phyloP scores from a whole-genome alignment of 1,140 invertebrate genomes.

The Drosophila biarmipes region DNA sequence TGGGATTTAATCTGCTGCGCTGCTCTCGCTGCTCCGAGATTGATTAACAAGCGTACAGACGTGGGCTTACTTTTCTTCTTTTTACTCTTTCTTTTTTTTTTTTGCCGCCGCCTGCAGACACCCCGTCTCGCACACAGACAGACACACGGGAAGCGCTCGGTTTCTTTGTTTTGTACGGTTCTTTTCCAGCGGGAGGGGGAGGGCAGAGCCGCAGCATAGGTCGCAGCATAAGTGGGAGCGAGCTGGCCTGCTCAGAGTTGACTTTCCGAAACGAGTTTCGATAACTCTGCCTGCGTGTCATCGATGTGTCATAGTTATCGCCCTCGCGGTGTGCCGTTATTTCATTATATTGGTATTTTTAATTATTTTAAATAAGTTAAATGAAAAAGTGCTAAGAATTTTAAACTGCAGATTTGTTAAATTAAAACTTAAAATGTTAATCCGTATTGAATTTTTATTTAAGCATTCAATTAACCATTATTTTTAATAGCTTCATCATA shows the following conservation, averaged over 20 bases:
- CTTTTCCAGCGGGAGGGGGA: constrained; percentile 17
- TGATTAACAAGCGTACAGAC: constrained; percentile 25
- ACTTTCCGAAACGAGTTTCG: constrained; percentile 21
- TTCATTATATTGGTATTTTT: neutral
- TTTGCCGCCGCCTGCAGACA: constrained; percentile 20
- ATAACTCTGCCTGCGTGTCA: constrained; percentile 13
- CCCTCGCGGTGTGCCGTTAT: neutral
- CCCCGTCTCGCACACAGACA: constrained; percentile 4
- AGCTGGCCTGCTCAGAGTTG: constrained; percentile 40
- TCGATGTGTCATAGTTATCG: constrained; percentile 20
- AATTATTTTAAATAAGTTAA: neutral
- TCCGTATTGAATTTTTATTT: too few relatives aligned
- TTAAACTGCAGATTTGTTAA: too few relatives aligned
- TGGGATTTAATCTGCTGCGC: constrained; percentile 15
- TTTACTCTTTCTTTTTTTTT: constrained; percentile 6
- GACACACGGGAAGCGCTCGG: constrained; percentile 1
- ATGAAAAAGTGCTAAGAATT: too few relatives aligned
- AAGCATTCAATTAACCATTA: too few relatives aligned
- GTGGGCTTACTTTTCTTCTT: constrained; percentile 25
- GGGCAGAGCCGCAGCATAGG: constrained; percentile 31
- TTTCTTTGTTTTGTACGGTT: constrained; percentile 46
- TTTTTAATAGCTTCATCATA: too few relatives aligned
- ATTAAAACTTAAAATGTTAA: too few relatives aligned
- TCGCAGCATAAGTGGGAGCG: constrained; percentile 49
- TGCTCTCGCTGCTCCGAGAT: constrained; percentile 19